Evolutionary conservation across 2,797 vertebrate genomes (phyloP).

Genomic region (Rhabdomys pumilio): DNA sequence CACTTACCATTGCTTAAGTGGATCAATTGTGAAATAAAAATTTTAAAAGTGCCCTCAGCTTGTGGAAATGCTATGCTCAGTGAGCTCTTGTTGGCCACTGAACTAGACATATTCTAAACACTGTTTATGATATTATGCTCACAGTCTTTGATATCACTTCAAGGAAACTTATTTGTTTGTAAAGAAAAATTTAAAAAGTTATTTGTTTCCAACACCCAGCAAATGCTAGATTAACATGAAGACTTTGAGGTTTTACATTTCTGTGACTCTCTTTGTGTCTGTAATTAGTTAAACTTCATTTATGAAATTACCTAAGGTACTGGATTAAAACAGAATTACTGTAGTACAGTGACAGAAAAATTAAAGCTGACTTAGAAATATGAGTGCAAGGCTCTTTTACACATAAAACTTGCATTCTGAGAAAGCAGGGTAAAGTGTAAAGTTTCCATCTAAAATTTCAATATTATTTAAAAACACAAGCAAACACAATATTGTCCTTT

Average conservation of each 20-base stretch:
- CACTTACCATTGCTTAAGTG: constrained; percentile 61
- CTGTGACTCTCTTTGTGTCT: constrained; percentile 80
- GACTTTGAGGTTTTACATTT: constrained; percentile 70
- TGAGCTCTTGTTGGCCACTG: not conserved
- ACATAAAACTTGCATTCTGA: constrained; percentile 53
- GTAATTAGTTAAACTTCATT: constrained; percentile 58
- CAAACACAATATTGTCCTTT: not conserved
- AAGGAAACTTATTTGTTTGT: constrained; percentile 39
- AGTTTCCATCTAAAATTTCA: constrained; percentile 63
- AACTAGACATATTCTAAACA: constrained; percentile 2
- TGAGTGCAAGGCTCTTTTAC: constrained; percentile 35
- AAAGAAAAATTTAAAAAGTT: not conserved
- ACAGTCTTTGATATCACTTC: constrained; percentile 20
- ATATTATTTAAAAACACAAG: constrained; percentile 46
- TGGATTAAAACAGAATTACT: constrained; percentile 82
- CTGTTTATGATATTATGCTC: not conserved
- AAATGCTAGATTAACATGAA: constrained; percentile 67
- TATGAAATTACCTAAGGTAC: constrained; percentile 42
- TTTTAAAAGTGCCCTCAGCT: constrained; percentile 45
- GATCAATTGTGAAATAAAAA: constrained; percentile 68
- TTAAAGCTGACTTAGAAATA: constrained; percentile 76
- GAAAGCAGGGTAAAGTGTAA: constrained; percentile 20
- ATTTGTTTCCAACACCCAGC: not conserved
- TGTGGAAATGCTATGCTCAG: not conserved
- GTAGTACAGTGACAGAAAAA: constrained; percentile 49